Evolutionary conservation across 2,113 vertebrate genomes (phyloP).

Genomic region (Egretta garzetta): DNA sequence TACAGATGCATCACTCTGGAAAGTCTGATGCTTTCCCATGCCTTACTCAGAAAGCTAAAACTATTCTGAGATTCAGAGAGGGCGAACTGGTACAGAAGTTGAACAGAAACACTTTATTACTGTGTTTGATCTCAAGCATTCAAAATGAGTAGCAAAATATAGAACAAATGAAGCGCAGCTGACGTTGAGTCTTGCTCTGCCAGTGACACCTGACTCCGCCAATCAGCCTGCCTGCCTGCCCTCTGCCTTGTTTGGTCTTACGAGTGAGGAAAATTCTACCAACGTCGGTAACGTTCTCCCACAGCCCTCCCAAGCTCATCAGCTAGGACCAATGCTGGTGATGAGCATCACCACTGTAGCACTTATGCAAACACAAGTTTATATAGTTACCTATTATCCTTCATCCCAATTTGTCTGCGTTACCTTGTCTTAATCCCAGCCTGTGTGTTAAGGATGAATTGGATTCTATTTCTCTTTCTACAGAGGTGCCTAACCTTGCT

Average conservation of each 20-base stretch:
- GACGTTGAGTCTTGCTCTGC: not conserved
- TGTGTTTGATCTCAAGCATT: not conserved
- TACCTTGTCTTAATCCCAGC: not conserved
- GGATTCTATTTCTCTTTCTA: not conserved
- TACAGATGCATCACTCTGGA: not conserved
- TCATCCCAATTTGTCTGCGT: not conserved
- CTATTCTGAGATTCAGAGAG: not conserved
- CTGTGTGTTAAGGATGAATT: not conserved
- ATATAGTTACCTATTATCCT: not conserved
- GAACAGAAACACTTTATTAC: not conserved
- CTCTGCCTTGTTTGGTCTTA: not conserved
- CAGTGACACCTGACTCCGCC: not conserved
- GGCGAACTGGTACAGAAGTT: not conserved
- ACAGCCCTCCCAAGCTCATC: not conserved
- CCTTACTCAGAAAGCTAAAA: not conserved
- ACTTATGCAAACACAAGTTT: no score
- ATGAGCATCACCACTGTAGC: not conserved
- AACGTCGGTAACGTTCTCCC: rapidly evolving
- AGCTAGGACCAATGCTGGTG: not conserved
- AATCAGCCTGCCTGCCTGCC: not conserved
- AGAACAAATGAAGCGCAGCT: not conserved
- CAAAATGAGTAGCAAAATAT: not conserved
- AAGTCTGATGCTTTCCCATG: not conserved
- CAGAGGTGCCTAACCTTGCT: not conserved
- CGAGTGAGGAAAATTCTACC: not conserved